Conservation (phyloP, 2,113 vertebrate genomes). For the Anguilla japonica region DNA sequence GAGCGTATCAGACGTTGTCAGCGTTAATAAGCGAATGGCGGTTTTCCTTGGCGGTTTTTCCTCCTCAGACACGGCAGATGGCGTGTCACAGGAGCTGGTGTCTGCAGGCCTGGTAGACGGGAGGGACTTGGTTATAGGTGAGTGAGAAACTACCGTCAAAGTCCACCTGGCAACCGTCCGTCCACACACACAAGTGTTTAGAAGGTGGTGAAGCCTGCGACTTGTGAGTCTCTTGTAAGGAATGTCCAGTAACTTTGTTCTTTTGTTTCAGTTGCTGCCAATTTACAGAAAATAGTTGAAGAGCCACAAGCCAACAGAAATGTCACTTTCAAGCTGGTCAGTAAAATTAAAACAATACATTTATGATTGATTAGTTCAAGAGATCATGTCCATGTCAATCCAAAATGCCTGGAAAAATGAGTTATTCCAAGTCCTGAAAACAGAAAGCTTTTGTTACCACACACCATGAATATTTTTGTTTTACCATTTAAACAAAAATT, state of each 20-base stretch:
- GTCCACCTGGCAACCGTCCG: not conserved
- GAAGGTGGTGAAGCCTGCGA: too few species aligned
- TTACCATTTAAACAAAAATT: too few species aligned
- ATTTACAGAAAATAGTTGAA: slow-evolving; percentile 98
- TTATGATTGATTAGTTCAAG: not conserved
- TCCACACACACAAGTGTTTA: not conserved
- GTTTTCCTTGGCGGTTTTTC: slow-evolving; percentile 25
- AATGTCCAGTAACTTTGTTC: slow-evolving; percentile 25
- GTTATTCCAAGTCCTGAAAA: too few species aligned
- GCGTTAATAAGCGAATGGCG: not conserved
- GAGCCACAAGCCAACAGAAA: slow-evolving; percentile 93
- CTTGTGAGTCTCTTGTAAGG: too few species aligned
- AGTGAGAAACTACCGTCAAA: slow-evolving; percentile 32
- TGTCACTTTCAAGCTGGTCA: slow-evolving; percentile 98
- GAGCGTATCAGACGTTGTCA: not conserved
- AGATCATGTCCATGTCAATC: not conserved
- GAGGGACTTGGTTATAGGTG: slow-evolving; percentile 95
- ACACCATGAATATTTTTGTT: too few species aligned
- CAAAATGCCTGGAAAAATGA: not conserved
- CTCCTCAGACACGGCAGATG: slow-evolving; percentile 90
- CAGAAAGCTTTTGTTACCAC: too few species aligned
- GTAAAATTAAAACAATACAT: slow-evolving; percentile 40
- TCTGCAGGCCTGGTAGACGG: slow-evolving; percentile 96
- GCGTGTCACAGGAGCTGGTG: slow-evolving; percentile 96
- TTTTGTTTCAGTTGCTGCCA: slow-evolving; percentile 91